Evolutionary conservation across 2,888 invertebrate species (phyloP).

Genomic region (Fragum sueziense): DNA sequence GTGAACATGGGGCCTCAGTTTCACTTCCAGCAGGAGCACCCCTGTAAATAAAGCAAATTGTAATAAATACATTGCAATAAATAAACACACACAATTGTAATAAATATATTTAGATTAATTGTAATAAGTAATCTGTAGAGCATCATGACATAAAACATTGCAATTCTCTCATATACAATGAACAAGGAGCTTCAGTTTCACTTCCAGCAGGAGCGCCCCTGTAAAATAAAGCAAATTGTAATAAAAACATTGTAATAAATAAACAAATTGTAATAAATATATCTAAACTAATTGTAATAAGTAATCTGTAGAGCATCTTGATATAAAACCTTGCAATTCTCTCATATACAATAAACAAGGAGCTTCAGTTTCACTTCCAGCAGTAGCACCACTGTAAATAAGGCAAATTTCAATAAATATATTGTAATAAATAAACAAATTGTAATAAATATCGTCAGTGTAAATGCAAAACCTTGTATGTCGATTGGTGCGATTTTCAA

Average conservation of each 20-base stretch:
- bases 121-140: conserved; percentile 87
- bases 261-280: no score
- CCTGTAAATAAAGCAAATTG: conserved; percentile 51
- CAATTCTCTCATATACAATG: conserved; percentile 96
- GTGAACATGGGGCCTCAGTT: conserved; percentile 85
- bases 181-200: conserved; percentile 84
- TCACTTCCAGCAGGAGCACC: conserved; percentile 68
- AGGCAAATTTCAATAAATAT: background rate
- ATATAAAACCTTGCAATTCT: conserved; percentile 92
- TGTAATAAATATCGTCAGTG: no score
- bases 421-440: no score
- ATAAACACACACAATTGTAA: no score
- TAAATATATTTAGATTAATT: no score
- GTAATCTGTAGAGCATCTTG: conserved; percentile 88
- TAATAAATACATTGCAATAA: background rate
- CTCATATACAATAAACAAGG: conserved; percentile 93
- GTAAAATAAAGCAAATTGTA: no score
- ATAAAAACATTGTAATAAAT: no score
- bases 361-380: conserved; percentile 71
- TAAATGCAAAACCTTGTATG: no score
- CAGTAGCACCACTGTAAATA: conserved; percentile 66
- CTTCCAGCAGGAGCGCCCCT: conserved; percentile 69
- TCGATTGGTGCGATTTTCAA: no score
- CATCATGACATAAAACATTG: conserved; percentile 90
- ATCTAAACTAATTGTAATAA: conserved; percentile 87